These are phyloP conservation scores for Corvus moneduloides DNA, from an alignment of 2,113 vertebrate genomes.

Conservation along the genomic window DNA sequence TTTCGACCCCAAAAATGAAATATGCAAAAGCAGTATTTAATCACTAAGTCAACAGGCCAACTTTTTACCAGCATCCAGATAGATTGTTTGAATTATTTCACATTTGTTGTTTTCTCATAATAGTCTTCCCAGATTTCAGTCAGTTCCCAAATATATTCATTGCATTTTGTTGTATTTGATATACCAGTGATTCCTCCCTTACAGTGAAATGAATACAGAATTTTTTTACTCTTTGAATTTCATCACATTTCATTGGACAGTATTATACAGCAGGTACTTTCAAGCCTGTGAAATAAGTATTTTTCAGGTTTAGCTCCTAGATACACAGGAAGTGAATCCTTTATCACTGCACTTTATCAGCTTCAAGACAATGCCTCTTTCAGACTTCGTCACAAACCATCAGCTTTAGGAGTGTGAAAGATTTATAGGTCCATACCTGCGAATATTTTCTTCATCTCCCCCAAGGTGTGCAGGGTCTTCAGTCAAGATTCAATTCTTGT, in stretches of 20 bases:
- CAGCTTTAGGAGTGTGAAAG: neutral
- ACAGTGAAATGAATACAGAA: neutral
- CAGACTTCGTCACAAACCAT: neutral
- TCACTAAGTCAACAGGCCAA: neutral
- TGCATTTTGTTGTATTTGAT: neutral
- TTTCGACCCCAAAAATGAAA: neutral
- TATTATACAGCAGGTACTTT: neutral
- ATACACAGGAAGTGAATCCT: neutral
- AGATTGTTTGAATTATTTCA: neutral
- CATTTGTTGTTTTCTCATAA: neutral
- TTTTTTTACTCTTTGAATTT: neutral
- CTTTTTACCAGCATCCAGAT: neutral
- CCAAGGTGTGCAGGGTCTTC: neutral
- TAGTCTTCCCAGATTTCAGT: neutral
- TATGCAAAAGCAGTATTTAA: neutral
- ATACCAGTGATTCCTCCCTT: neutral
- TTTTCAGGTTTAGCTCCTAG: neutral
- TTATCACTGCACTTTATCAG: neutral
- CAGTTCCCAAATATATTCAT: neutral
- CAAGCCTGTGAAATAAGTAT: neutral
- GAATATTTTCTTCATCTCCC: neutral
- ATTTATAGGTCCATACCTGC: neutral
- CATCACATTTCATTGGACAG: neutral
- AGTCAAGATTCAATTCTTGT: neutral
- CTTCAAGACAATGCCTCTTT: neutral